Base-by-base conservation (phyloP, 1,140 invertebrate species). In the Drosophila bocki region DNA sequence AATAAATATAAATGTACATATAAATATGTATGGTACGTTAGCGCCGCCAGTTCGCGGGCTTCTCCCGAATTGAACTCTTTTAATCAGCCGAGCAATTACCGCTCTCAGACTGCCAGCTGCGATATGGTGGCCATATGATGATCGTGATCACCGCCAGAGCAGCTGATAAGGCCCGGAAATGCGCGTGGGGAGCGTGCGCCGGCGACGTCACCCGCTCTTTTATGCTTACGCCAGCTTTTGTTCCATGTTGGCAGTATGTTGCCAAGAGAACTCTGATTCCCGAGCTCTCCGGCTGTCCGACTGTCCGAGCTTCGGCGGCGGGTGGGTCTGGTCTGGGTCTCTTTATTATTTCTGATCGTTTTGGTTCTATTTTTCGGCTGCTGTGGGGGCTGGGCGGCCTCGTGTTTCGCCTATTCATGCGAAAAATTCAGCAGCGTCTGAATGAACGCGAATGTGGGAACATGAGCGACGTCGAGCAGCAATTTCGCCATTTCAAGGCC, bases 401-500 rank as follows among this genome's bases (percentile, higher is more conserved):
- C 84, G 64, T 80, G 62, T 88, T 87, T 88, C 74, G 80, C 76
- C 78, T 75, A 84, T 84, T 81, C 84, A 81, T 69, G 84, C 84
- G 74, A 87, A 87, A 88, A 88, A 80, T 80, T 80, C 59, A 76
- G 48, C 64, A 78, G 69, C 68, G 65, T 61, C 58, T 80, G 61
- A 77, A 84, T 84, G 82, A 81, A 87, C 70, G 75, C 69, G 58
- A 44, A 65, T 80, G 75, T 75, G 82, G 58, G 77, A 74, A 69
- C 19, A 48, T 64, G 74, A 53, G 42, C 62, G 63, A 32, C 41
- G 45, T 51, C 64, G 60, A 62, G 57, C 65, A 87, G 84, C 63
- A 87, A 88, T 80, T 82, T 88, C 61, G 71, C 84, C 63, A 74
- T 80, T 87, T 87, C 84, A 87, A 87, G 84, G 84, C 84, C 84